phyloP scores from a whole-genome alignment of 2,888 invertebrate species.

The Ichneumon xanthorius region DNA sequence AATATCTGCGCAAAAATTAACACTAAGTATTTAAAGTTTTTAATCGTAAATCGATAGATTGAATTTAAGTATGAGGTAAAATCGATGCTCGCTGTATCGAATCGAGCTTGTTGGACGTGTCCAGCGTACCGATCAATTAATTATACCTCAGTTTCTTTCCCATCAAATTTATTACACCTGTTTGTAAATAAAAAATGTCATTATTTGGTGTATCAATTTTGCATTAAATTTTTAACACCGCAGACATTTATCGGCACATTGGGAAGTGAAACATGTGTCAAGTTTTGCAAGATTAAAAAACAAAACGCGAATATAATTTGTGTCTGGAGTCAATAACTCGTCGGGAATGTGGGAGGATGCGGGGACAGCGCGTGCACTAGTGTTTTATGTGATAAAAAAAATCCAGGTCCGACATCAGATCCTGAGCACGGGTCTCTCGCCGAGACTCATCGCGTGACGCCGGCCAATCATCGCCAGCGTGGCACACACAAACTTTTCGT shows the following conservation, averaged over 20 bases:
- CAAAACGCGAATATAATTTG: constrained; percentile 20
- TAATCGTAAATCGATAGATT: no score
- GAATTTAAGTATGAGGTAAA: no score
- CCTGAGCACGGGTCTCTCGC: constrained; percentile 40
- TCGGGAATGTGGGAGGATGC: constrained; percentile 59
- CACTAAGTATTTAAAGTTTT: no score
- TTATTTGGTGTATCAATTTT: no score
- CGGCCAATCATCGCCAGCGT: constrained; percentile 78
- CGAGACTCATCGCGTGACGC: constrained; percentile 77
- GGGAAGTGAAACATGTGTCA: background rate
- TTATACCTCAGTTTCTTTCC: background rate
- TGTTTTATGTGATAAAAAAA: constrained; percentile 56
- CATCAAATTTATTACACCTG: no score
- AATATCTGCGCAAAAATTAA: no score
- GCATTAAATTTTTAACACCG: no score
- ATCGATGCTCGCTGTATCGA: background rate
- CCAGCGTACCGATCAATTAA: background rate
- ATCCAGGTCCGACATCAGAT: constrained; percentile 52
- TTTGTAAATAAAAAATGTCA: no score
- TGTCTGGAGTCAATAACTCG: constrained; percentile 56
- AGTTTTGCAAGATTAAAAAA: background rate
- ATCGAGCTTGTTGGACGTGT: background rate
- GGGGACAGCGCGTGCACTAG: constrained; percentile 52
- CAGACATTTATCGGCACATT: background rate
- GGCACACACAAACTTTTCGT: constrained; percentile 70